phyloP scores from a whole-genome alignment of 2,113 vertebrate genomes.

The Malurus elegans region DNA sequence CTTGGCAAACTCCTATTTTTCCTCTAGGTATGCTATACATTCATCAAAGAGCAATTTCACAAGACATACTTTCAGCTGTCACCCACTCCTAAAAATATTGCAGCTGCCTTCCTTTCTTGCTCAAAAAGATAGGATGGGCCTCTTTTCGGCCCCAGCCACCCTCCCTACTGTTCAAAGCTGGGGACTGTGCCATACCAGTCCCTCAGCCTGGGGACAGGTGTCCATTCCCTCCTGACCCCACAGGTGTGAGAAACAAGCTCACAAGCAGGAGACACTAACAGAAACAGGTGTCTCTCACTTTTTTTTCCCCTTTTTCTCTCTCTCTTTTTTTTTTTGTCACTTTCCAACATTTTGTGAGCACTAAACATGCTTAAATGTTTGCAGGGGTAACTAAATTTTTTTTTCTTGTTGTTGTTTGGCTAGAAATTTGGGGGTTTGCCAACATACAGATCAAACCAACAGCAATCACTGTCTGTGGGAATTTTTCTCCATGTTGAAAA shows the following conservation, averaged over 20 bases:
- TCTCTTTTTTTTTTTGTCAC: background rate
- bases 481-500: background rate
- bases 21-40: background rate
- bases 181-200: rapidly evolving
- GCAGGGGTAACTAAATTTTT: background rate
- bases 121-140: background rate
- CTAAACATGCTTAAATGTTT: background rate
- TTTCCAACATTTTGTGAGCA: background rate
- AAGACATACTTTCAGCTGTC: background rate
- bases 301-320: no score
- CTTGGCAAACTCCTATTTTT: conserved; percentile 27
- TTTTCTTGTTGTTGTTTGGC: background rate
- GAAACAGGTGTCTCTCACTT: background rate
- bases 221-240: background rate
- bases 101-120: background rate
- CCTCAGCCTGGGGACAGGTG: background rate
- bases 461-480: background rate
- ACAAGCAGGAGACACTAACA: background rate
- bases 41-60: conserved; percentile 4
- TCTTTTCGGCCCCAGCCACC: background rate
- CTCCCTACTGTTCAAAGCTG: rapidly evolving
- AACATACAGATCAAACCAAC: background rate
- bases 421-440: background rate
- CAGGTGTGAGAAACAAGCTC: background rate
- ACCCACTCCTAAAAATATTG: background rate